These are phyloP conservation scores for Oscheius sp. DNA, from an alignment of 2,888 invertebrate species.

Conservation along the genomic window DNA sequence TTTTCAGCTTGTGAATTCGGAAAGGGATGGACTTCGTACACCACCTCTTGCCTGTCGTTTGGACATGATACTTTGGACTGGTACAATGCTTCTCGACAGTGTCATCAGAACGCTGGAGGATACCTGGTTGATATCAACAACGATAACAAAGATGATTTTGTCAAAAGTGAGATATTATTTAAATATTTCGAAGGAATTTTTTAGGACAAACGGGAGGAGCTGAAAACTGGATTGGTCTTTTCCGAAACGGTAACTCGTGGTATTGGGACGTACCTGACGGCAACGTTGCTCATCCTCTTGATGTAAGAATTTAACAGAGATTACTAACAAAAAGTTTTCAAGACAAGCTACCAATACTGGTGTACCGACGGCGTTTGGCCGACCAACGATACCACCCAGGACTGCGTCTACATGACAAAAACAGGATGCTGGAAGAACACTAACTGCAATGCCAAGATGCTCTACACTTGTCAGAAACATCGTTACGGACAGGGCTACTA, in stretches of 20 bases:
- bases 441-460: background rate
- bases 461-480: slow-evolving; percentile 56
- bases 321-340: background rate
- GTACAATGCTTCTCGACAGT: slow-evolving; percentile 42
- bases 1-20: slow-evolving; percentile 50
- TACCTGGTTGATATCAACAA: slow-evolving; percentile 49
- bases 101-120: slow-evolving; percentile 43
- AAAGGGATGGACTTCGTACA: slow-evolving; percentile 41
- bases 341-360: slow-evolving; percentile 54
- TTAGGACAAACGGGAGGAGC: slow-evolving; percentile 1
- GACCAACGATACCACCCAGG: slow-evolving; percentile 34
- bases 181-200: background rate
- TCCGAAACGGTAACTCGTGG: slow-evolving; percentile 47
- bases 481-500: slow-evolving; percentile 56
- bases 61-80: slow-evolving; percentile 29
- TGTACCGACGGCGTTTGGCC: slow-evolving; percentile 45
- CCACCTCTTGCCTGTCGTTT: slow-evolving; percentile 35
- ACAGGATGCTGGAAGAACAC: slow-evolving; percentile 51
- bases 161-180: slow-evolving; percentile 35
- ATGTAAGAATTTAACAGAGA: slow-evolving; percentile 4
- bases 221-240: slow-evolving; percentile 54
- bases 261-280: slow-evolving; percentile 58
- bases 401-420: slow-evolving; percentile 54
- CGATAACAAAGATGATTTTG: slow-evolving; percentile 37
- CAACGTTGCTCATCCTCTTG: slow-evolving; percentile 32